Evolutionary conservation across 1,140 invertebrate genomes (phyloP), one percentile per base, ranked within the genome.

Genomic region (Brachionus rotundiformis): DNA sequence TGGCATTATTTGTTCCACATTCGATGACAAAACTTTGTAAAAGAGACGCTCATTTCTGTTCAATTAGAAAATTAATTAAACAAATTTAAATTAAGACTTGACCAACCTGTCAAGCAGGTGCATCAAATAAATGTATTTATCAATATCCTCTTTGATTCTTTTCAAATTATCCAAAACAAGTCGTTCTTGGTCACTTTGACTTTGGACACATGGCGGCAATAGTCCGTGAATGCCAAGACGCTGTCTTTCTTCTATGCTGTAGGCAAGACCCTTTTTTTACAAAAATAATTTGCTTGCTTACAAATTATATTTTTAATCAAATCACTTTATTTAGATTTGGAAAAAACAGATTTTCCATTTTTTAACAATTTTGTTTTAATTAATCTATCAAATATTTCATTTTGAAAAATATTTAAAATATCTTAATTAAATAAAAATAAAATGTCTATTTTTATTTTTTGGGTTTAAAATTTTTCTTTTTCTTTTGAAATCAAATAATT

Each of bases 211-310:
- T 25, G 95, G 94, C 11, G 95, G 95, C 85, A 96, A 92, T 41
- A 97, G 89, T n/a, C 95, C 95, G 85, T 96, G 95, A 84, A 97
- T 94, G 81, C 95, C 95, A 82, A 97, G 90, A 1, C 92, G 90
- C 90, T 96, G 94, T 80, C 95, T 91, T 86, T 97, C 95, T 88
- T 94, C 91, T 83, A 96, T 86, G 10, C 92, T 94, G 87, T 96
- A 96, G 2, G 94, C 95, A 86, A 95, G 90, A 84, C 95, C 95
- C 94, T 95, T 84, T 31, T 68, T 83, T 27, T 68, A 41, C 36
- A 4, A 19, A 75, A n/a, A n/a, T n/a, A n/a, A n/a, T n/a, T n/a
- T n/a, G n/a, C n/a, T n/a, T n/a, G n/a, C n/a, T n/a, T n/a, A n/a
- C n/a, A n/a, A n/a, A n/a, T n/a, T n/a, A n/a, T n/a, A n/a, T n/a